These are phyloP conservation scores for Acipenser oxyrinchus DNA, from an alignment of 2,797 vertebrate species.

Conservation along the genomic window DNA sequence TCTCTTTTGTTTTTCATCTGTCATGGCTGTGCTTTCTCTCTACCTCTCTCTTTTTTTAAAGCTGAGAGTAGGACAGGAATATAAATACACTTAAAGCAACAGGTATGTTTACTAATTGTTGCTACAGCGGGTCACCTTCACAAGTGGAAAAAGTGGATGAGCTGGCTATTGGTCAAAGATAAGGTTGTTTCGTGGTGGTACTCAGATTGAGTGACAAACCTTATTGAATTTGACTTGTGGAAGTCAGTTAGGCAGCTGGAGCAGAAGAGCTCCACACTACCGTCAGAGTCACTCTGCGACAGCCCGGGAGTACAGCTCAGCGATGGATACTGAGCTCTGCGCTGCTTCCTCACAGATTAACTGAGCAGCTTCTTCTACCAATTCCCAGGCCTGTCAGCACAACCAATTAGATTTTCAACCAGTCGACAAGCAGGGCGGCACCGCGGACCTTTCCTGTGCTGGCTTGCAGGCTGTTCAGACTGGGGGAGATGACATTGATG, in stretches of 20 bases:
- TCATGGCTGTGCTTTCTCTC: no score
- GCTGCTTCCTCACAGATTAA: conserved; percentile 77
- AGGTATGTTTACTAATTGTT: conserved; percentile 64
- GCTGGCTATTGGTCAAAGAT: conserved; percentile 75
- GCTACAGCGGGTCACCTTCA: conserved; percentile 75
- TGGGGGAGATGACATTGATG: conserved; percentile 77
- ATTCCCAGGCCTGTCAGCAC: conserved; percentile 69
- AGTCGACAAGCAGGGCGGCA: conserved; percentile 75
- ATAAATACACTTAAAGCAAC: conserved; percentile 57
- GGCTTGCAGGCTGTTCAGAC: conserved; percentile 72
- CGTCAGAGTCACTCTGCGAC: conserved; percentile 74
- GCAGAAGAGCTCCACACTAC: conserved; percentile 62
- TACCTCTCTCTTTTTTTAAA: background rate
- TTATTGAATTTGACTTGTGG: conserved; percentile 75
- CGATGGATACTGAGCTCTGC: conserved; percentile 74
- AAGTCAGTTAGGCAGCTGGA: conserved; percentile 69
- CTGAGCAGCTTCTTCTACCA: conserved; percentile 65
- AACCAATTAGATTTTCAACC: conserved; percentile 78
- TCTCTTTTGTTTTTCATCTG: no score
- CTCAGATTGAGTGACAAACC: conserved; percentile 72
- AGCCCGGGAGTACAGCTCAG: conserved; percentile 69
- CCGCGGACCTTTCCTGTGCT: conserved; percentile 70
- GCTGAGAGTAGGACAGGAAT: background rate
- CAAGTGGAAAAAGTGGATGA: conserved; percentile 61
- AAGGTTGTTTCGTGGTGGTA: conserved; percentile 60